Conservation (phyloP, 2,888 invertebrate genomes). For the Timema podura region DNA sequence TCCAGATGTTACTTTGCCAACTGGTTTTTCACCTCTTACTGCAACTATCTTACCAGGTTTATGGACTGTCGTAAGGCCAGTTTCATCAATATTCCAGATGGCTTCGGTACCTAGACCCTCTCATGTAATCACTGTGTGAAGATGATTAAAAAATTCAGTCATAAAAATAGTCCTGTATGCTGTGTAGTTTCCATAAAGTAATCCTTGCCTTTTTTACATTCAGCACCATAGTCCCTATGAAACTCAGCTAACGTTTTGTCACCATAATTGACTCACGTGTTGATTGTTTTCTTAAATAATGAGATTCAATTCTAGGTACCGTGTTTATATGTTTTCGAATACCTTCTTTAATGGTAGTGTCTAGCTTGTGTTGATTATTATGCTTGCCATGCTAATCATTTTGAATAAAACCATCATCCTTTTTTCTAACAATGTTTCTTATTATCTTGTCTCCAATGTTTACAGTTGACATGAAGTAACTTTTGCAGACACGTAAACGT, state of each 20-base stretch:
- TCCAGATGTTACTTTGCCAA: neutral
- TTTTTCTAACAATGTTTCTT: conserved; percentile 16
- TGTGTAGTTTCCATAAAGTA: conserved; percentile 16
- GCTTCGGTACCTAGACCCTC: neutral
- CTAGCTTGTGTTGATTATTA: conserved; percentile 28
- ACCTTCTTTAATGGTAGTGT: conserved; percentile 23
- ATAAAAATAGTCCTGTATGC: conserved; percentile 15
- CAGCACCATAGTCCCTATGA: conserved; percentile 16
- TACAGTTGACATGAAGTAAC: conserved; percentile 28
- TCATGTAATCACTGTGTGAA: neutral
- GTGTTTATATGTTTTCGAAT: conserved; percentile 34
- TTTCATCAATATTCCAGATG: neutral
- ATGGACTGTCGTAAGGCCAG: neutral
- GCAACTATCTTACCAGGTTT: neutral
- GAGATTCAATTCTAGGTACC: conserved; percentile 36
- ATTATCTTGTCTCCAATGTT: conserved; percentile 28
- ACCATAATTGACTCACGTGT: conserved; percentile 34
- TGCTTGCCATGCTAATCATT: conserved; percentile 32
- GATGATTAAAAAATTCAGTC: conserved; percentile 4
- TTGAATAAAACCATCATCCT: conserved; percentile 23
- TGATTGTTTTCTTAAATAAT: conserved; percentile 34
- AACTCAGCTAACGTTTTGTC: conserved; percentile 33
- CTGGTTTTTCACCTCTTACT: neutral
- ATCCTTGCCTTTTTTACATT: conserved; percentile 29
- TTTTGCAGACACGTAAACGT: conserved; percentile 29